Evolutionary conservation across 2,888 invertebrate genomes (phyloP), one percentile per base, ranked within the genome.

Genomic region (Anagyrus pseudococci): DNA sequence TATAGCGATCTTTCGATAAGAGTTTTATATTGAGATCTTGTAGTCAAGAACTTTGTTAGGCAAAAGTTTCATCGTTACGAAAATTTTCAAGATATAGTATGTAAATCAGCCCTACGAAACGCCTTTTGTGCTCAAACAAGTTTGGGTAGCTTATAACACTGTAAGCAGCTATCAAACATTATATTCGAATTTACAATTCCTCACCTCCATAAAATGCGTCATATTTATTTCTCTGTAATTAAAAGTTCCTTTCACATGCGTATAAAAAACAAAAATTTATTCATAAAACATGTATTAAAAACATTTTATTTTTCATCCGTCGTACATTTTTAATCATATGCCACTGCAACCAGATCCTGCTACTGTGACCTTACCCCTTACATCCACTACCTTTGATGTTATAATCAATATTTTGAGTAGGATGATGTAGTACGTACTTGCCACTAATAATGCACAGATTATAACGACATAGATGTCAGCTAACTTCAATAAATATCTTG

Each of bases 31-130:
- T 48, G 58, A 43, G 13, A 22, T 43, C 15, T 56, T 56, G 25
- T 4, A 22, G 46, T 7, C 23, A 41, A 37, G 26, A 47, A 53
- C 43, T 59, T 53, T 47, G 46, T 37, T 46, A 40, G 43, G 46
- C 22, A 40, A 53, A 59, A 59, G 52, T 59, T 59, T 59, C 47
- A 46, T 59, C 52, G 40, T 58, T 58, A 58, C 50, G 58, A 49
- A 58, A 50, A 58, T 58, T 50, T 44, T 50, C 41, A 29, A 44
- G 43, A 41, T 49, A 37, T 29, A 29, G 29, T 33, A 23, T 50
- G 58, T 49, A 50, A 58, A 58, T 58, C 17, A 37, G 15, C 33
- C 8, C 33, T 37, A 37, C 8, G 15, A 8, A 19, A 29, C 29
- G 33, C 49, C 19, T 37, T 50, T 54, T 43, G 25, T 43, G 43